Evolutionary conservation across 2,888 invertebrate genomes (phyloP), one percentile per base, ranked within the genome.

Genomic region (Elaeidobius kamerunicus): DNA sequence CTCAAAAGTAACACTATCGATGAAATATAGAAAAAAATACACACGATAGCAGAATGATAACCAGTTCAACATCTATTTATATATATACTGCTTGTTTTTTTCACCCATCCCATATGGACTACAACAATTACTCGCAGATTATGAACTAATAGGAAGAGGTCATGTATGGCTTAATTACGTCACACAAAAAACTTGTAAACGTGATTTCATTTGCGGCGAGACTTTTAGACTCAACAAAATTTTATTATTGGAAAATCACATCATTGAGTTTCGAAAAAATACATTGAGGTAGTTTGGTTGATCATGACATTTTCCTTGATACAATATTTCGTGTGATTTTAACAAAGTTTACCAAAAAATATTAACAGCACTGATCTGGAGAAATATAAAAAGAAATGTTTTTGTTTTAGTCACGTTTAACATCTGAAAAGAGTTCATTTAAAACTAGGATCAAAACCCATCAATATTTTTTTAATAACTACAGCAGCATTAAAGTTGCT

Each of bases 261-360:
- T 35, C 7, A 35, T 11, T 35, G 23, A 41, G 28, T 42, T 41
- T 35, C 35, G n/a, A 30, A 49, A 41, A 27, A 34, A 32, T 41
- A 48, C 27, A 47, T 39, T 53, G 53, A 53, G 53, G 53, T 53
- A 53, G 53, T 48, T 53, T 48, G 36, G 53, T 53, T 48, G 48
- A 53, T 43, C 48, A 48, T 36, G 27, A 46, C 17, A 27, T 17
- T 15, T 12, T 30, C 16, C 20, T 28, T 41, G n/a, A 41, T 4
- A 6, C 4, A 6, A 23, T 23, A 6, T 9, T 41, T 17, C 20
- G 32, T 16, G 19, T 19, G 16, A 20, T 32, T 43, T 32, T 17
- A 35, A 34, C 20, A 44, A 14, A n/a, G n/a, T 44, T 30, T 30
- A 23, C 5, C n/a, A 12, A 42, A 32, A 30, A 42, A 30, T 32